Percentiles rank a stretch among this genome's conserved stretches.
phyloP scores from a whole-genome alignment of 2,888 invertebrate genomes.

The Tribolium freemani region DNA sequence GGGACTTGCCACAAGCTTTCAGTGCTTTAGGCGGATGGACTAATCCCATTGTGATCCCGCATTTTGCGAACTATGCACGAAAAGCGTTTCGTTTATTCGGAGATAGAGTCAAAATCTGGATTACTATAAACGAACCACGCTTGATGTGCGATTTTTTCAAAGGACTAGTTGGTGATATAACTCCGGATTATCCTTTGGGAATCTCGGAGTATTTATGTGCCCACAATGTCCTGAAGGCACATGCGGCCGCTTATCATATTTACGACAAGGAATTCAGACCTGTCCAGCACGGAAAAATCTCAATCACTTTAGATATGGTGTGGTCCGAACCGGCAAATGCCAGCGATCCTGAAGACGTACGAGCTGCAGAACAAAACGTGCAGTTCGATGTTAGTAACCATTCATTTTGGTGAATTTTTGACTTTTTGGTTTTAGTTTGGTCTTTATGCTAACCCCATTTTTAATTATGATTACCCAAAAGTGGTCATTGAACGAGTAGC shows the following conservation, averaged over 20 bases:
- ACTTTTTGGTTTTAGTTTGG: slow-evolving; percentile 11
- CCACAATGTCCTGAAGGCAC: slow-evolving; percentile 76
- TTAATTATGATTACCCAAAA: slow-evolving; percentile 77
- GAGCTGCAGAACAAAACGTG: slow-evolving; percentile 70
- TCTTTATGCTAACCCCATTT: slow-evolving; percentile 71
- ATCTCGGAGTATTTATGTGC: slow-evolving; percentile 77
- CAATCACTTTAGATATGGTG: slow-evolving; percentile 70
- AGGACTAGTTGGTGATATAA: slow-evolving; percentile 68
- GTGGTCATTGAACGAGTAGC: slow-evolving; percentile 74
- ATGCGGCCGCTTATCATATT: slow-evolving; percentile 76
- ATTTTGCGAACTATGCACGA: slow-evolving; percentile 74
- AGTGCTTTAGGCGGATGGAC: slow-evolving; percentile 75
- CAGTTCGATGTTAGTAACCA: slow-evolving; percentile 70
- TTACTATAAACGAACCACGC: slow-evolving; percentile 75
- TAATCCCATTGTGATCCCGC: slow-evolving; percentile 73
- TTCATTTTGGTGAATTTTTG: background rate
- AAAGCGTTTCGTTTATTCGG: slow-evolving; percentile 71
- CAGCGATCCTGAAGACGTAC: slow-evolving; percentile 66
- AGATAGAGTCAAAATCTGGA: slow-evolving; percentile 73
- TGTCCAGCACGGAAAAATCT: slow-evolving; percentile 72
- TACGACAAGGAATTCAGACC: slow-evolving; percentile 75
- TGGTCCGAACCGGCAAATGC: slow-evolving; percentile 70
- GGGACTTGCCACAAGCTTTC: slow-evolving; percentile 48
- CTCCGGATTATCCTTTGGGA: slow-evolving; percentile 70
- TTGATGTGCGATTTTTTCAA: slow-evolving; percentile 68